phyloP scores from a whole-genome alignment of 1,140 invertebrate genomes.

The Procambarus virginalis region DNA sequence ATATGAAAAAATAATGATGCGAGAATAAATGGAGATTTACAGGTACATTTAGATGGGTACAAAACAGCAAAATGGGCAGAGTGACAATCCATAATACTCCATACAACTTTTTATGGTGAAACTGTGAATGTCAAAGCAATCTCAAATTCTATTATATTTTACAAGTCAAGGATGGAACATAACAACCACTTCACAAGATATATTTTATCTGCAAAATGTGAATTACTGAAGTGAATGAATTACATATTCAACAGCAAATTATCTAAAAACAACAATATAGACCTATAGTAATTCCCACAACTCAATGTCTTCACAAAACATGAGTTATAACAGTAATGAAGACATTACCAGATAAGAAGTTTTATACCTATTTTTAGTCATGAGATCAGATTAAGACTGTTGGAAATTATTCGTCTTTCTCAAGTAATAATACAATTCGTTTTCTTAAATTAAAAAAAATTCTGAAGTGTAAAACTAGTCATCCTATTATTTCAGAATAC shows the following conservation, averaged over 20 bases:
- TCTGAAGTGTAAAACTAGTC: neutral
- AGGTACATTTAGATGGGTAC: neutral
- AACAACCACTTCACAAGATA: neutral
- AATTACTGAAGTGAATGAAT: neutral
- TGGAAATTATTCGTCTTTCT: neutral
- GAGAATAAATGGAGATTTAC: neutral
- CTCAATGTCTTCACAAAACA: neutral
- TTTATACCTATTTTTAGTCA: neutral
- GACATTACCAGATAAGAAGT: neutral
- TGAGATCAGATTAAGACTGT: conserved; percentile 2
- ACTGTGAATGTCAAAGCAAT: neutral
- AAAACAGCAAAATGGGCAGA: neutral
- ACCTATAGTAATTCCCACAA: too few species aligned
- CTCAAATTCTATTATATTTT: neutral
- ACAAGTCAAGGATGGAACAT: neutral
- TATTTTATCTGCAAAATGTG: neutral
- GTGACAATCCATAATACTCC: neutral
- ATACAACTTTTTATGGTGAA: neutral
- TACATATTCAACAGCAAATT: neutral
- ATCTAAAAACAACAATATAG: neutral
- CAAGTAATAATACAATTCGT: neutral
- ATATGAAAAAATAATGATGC: neutral
- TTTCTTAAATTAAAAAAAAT: neutral
- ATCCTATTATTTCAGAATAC: neutral
- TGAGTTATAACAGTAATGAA: neutral